Evolutionary conservation across 2,797 vertebrate genomes (phyloP).

Genomic region (Hafferia zeledoni): DNA sequence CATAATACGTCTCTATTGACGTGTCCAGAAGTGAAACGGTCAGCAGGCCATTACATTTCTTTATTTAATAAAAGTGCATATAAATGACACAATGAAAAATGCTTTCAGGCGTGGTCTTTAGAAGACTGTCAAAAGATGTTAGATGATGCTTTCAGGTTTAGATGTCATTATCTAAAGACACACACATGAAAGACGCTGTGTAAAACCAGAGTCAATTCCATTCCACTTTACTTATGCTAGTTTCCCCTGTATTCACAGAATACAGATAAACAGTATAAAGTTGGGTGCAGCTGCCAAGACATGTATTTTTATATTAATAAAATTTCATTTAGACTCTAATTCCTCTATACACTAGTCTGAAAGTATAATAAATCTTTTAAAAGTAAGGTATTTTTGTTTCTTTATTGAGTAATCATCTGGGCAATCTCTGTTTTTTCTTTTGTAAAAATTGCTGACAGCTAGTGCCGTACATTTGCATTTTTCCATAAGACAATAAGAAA

Average conservation of each 20-base stretch:
- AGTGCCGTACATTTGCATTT: neutral
- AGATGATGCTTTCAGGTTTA: neutral
- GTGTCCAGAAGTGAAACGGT: neutral
- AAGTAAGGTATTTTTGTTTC: neutral
- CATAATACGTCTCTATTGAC: slow-evolving; percentile 23
- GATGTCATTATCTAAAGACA: neutral
- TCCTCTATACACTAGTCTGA: neutral
- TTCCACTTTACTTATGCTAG: neutral
- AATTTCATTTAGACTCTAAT: neutral
- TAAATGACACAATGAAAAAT: slow-evolving; percentile 22
- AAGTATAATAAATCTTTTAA: neutral
- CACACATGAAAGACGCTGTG: neutral
- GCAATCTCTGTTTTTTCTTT: neutral
- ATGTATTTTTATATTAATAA: neutral
- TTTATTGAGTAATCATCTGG: neutral
- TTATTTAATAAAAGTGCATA: slow-evolving; percentile 49
- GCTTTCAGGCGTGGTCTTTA: neutral
- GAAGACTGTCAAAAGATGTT: neutral
- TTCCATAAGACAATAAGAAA: neutral
- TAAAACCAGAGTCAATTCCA: neutral
- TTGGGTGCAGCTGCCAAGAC: neutral
- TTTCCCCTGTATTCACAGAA: neutral
- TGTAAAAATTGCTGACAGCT: neutral
- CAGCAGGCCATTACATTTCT: neutral
- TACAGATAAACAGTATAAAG: neutral